Conservation (phyloP, 2,888 invertebrate genomes). For the Seira musarum region DNA sequence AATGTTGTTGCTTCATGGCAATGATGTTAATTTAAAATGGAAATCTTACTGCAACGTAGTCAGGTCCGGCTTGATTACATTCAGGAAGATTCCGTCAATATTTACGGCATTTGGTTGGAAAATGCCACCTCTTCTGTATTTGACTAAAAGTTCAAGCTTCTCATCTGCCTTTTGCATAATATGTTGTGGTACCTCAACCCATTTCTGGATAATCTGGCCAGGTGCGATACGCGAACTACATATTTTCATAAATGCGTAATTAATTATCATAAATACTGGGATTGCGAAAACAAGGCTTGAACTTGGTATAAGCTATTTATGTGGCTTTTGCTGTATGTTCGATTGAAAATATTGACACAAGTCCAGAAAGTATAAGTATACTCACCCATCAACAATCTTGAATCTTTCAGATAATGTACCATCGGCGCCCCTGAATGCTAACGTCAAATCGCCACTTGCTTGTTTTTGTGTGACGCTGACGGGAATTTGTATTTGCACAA, state of each 20-base stretch:
- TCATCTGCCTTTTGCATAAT: slow-evolving; percentile 53
- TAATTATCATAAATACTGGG: background rate
- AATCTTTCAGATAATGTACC: slow-evolving; percentile 57
- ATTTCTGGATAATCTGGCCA: slow-evolving; percentile 56
- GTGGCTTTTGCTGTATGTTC: background rate
- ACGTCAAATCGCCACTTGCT: slow-evolving; percentile 58
- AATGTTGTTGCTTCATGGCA: no score
- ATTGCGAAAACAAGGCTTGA: background rate
- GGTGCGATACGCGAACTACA: slow-evolving; percentile 56
- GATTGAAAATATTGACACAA: background rate
- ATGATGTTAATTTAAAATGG: background rate
- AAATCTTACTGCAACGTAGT: slow-evolving; percentile 59
- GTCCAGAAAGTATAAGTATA: background rate
- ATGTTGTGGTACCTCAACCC: slow-evolving; percentile 66
- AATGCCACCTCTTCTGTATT: slow-evolving; percentile 65
- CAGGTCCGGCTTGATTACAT: slow-evolving; percentile 61
- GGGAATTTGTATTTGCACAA: slow-evolving; percentile 58
- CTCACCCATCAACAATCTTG: slow-evolving; percentile 49
- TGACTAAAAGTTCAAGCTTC: slow-evolving; percentile 48
- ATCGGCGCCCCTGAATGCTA: slow-evolving; percentile 52
- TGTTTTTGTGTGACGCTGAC: slow-evolving; percentile 54
- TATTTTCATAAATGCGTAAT: background rate
- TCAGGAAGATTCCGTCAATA: slow-evolving; percentile 56
- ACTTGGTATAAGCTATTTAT: background rate
- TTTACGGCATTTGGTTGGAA: slow-evolving; percentile 63